Percentiles rank a stretch among this genome's conserved stretches.
These are phyloP conservation scores for Rotaria sp. DNA, from an alignment of 2,888 invertebrate species.

Conservation along the genomic window DNA sequence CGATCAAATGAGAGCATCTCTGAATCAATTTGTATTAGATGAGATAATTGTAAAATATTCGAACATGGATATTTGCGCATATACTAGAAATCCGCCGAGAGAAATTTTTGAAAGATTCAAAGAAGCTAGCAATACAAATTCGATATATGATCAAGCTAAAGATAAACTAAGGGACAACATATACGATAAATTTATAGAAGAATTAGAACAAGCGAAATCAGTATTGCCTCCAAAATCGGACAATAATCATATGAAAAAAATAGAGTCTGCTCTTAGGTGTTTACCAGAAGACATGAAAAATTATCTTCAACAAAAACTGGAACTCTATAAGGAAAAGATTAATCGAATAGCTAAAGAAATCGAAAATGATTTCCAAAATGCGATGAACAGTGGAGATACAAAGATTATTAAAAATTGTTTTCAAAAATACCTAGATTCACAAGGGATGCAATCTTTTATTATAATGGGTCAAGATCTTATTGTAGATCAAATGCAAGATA, in stretches of 20 bases:
- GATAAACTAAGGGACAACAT: neutral
- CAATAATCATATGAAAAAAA: neutral
- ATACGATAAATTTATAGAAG: neutral
- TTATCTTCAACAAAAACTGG: no score
- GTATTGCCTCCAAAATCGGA: neutral
- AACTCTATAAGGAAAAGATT: no score
- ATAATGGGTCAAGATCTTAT: no score
- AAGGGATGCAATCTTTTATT: no score
- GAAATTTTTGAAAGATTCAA: neutral
- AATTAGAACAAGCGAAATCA: neutral
- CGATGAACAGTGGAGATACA: no score
- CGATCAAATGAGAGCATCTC: neutral
- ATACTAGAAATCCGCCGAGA: neutral
- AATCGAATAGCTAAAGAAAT: no score
- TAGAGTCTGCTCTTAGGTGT: neutral
- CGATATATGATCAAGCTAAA: neutral
- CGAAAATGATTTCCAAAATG: no score
- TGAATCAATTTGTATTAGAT: neutral
- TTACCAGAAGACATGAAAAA: no score
- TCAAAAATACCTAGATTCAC: no score
- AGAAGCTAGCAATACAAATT: neutral
- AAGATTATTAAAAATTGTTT: no score
- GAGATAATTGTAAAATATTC: neutral
- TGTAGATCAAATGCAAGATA: no score
- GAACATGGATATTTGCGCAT: neutral